These are phyloP conservation scores for Gymnarchus niloticus DNA, from an alignment of 2,113 vertebrate species.

Conservation along the genomic window DNA sequence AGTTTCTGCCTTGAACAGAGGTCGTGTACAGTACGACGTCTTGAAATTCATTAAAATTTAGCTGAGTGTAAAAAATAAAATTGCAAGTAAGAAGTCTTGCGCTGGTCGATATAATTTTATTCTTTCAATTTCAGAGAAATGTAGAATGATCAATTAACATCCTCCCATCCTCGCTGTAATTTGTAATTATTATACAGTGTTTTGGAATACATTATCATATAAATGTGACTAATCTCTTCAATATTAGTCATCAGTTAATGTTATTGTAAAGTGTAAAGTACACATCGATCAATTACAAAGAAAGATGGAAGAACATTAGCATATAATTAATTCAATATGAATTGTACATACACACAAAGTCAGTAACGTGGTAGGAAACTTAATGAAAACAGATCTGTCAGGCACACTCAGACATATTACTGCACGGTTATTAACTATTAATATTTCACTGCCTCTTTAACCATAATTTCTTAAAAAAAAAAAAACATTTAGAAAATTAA, in stretches of 20 bases:
- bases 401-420: neutral
- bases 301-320: neutral
- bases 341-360: neutral
- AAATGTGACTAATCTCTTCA: neutral
- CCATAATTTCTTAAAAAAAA: neutral
- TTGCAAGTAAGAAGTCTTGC: neutral
- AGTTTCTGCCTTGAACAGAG: neutral
- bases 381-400: slow-evolving; percentile 1
- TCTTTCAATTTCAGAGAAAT: neutral
- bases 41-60: neutral
- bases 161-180: neutral
- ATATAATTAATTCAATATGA: neutral
- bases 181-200: neutral
- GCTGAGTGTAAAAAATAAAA: neutral
- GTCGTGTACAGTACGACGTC: neutral
- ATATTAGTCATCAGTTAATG: neutral
- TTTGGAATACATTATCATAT: neutral
- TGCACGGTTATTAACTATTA: neutral
- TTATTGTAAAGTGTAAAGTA: neutral
- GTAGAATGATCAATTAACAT: neutral
- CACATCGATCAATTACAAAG: neutral
- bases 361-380: neutral
- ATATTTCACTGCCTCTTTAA: neutral
- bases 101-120: neutral
- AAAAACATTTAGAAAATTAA: neutral